These are phyloP conservation scores for Hippoglossus stenolepis DNA, from an alignment of 2,113 vertebrate genomes.

Conservation along the genomic window DNA sequence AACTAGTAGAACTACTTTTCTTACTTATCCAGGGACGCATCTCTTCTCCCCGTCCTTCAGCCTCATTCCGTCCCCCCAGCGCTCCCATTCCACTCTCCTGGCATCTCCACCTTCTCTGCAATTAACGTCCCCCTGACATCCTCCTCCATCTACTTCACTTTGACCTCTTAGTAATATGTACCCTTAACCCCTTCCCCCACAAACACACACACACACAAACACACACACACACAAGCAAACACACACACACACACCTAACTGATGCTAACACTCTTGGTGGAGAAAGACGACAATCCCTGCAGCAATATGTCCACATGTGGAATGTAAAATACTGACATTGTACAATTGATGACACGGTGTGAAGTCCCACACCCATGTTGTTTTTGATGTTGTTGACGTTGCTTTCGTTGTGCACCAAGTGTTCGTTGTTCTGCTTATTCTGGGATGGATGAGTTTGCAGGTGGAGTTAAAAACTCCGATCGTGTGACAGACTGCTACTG, in stretches of 20 bases:
- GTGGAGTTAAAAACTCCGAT: constrained; percentile 25
- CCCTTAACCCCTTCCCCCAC: not conserved
- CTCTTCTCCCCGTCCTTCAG: not conserved
- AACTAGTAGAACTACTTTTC: constrained; percentile 10
- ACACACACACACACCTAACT: not conserved
- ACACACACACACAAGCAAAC: not conserved
- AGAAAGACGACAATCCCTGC: constrained; percentile 67
- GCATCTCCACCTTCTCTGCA: not conserved
- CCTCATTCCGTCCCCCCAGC: not conserved
- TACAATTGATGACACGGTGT: constrained; percentile 66
- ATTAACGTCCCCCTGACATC: not conserved
- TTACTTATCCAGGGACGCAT: constrained; percentile 65
- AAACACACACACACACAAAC: not conserved
- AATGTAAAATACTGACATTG: constrained; percentile 78
- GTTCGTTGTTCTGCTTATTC: constrained; percentile 54
- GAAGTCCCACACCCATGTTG: constrained; percentile 57
- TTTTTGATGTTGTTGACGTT: constrained; percentile 61
- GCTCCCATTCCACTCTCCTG: not conserved
- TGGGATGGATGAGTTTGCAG: constrained; percentile 30
- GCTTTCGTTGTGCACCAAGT: constrained; percentile 62
- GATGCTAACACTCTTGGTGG: constrained; percentile 59
- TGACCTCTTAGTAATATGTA: constrained; percentile 8
- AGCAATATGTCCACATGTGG: constrained; percentile 74
- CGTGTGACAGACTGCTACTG: constrained; percentile 32
- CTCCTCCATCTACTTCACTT: constrained; percentile 10